Conservation (phyloP, 2,797 vertebrate species). For the Chrosomus eos region DNA sequence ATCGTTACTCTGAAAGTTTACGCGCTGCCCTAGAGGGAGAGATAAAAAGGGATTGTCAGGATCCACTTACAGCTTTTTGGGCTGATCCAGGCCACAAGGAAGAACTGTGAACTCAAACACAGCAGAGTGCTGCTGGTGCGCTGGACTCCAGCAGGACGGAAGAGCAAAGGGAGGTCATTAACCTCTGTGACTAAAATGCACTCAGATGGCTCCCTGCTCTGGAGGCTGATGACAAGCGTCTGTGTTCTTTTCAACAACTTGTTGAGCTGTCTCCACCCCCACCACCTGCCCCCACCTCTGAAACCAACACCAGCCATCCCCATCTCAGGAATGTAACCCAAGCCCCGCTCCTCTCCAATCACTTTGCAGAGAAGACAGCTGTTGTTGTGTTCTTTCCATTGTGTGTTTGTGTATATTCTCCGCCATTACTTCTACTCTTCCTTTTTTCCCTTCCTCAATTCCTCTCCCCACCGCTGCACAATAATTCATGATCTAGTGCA, state of each 20-base stretch:
- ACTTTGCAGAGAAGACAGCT: conserved; percentile 80
- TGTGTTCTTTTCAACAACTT: conserved; percentile 97
- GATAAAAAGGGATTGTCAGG: conserved; percentile 65
- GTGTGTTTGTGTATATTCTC: conserved; percentile 60
- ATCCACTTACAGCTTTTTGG: conserved; percentile 69
- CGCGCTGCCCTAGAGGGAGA: conserved; percentile 64
- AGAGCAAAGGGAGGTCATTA: conserved; percentile 86
- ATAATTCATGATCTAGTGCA: conserved; percentile 88
- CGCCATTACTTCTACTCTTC: conserved; percentile 10
- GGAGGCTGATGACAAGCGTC: conserved; percentile 91
- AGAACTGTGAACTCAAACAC: conserved; percentile 48
- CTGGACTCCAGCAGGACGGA: conserved; percentile 78
- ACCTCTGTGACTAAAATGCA: conserved; percentile 87
- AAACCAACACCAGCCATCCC: conserved; percentile 67
- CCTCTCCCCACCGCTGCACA: conserved; percentile 71
- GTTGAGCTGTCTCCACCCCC: conserved; percentile 77
- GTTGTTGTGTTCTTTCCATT: conserved; percentile 57
- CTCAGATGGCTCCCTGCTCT: conserved; percentile 88
- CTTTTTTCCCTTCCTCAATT: conserved; percentile 67
- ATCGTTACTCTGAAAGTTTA: conserved; percentile 59
- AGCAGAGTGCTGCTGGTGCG: conserved; percentile 60
- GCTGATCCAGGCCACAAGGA: conserved; percentile 69
- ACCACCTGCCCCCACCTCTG: conserved; percentile 41
- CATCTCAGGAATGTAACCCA: conserved; percentile 89
- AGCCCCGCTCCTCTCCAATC: conserved; percentile 81